Evolutionary conservation across 2,113 vertebrate species (phyloP).

Genomic region (Microcebus jonahi): DNA sequence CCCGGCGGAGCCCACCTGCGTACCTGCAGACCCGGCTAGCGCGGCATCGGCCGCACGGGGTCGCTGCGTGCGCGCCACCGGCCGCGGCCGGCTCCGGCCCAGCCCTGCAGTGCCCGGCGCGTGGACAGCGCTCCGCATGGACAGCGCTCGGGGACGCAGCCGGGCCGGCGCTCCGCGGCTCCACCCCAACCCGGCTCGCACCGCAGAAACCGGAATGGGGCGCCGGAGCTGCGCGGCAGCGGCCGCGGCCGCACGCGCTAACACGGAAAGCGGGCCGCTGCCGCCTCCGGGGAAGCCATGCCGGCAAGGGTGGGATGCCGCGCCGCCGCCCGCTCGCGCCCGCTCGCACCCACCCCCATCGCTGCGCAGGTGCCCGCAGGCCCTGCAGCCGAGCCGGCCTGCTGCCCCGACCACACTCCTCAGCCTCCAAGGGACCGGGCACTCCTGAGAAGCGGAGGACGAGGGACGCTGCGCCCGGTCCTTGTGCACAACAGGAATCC

Average conservation of each 20-base stretch:
- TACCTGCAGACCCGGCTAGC: not conserved
- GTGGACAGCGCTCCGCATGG: slow-evolving; percentile 43
- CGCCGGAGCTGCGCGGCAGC: not conserved
- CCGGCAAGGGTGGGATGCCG: not conserved
- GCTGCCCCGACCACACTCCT: not conserved
- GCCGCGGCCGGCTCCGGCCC: not conserved
- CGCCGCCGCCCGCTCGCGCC: not conserved
- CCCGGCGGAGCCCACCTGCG: slow-evolving; percentile 16
- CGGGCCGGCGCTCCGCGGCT: not conserved
- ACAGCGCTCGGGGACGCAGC: slow-evolving; percentile 7
- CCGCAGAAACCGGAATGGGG: not conserved
- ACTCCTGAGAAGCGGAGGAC: not conserved
- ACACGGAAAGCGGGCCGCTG: not conserved
- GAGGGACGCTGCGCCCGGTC: not conserved
- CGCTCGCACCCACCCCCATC: not conserved
- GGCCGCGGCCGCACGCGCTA: not conserved
- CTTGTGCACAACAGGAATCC: not conserved
- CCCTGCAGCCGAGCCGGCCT: not conserved
- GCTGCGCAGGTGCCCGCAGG: not conserved
- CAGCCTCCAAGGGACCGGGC: not conserved
- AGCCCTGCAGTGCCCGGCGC: not conserved
- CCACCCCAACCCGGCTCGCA: not conserved
- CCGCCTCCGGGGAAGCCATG: not conserved
- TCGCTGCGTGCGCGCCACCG: slow-evolving; percentile 52
- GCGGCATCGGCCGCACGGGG: not conserved